Evolutionary conservation across 2,113 vertebrate genomes (phyloP), one percentile per base, ranked within the genome.

Genomic region (Callithrix jacchus): DNA sequence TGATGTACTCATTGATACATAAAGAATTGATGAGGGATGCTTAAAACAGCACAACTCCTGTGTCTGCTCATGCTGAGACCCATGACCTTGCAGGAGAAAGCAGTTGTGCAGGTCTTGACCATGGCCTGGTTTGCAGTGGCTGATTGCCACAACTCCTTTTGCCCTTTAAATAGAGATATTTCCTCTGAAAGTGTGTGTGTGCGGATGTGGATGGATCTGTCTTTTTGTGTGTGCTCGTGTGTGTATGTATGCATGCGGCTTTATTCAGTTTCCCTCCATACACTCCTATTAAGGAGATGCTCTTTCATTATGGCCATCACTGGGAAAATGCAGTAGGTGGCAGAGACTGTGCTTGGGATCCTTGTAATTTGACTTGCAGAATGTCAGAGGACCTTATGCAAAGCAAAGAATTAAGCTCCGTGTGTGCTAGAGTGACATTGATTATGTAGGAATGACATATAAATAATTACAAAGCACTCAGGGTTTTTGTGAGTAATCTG

Each of bases 21-120:
- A 74, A 97, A 95, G 93, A 96, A 97, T 97, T 89, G 94, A 97
- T 96, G 96, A 98, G 97, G 96, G 96, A 93, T 96, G 74, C 54
- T 76, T 25, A 13, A 58, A 80, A 17, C 20, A 0, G 0, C 35
- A 18, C 49, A 42, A 23, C 88, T 5, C n/a, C 9, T 0, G 21
- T 32, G 52, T 30, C 70, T 81, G 96, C 71, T 96, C 5, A 10
- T 0, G 58, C 95, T 35, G 91, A 97, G 94, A 92, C 0, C 0
- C 25, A 0, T 4, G 68, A 66, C 93, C 42, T 52, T 16, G 23
- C 0, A 73, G 74, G 87, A 54, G 52, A 11, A 7, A 83, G 77
- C 54, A 83, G 5, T 0, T 0, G 35, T 1, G 4, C 18, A 12
- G 0, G 73, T 49, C 61, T 45, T 91, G 76, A 54, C 23, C 76